Conservation (phyloP, 2,888 invertebrate species). For the Drosophila maculinotata region DNA sequence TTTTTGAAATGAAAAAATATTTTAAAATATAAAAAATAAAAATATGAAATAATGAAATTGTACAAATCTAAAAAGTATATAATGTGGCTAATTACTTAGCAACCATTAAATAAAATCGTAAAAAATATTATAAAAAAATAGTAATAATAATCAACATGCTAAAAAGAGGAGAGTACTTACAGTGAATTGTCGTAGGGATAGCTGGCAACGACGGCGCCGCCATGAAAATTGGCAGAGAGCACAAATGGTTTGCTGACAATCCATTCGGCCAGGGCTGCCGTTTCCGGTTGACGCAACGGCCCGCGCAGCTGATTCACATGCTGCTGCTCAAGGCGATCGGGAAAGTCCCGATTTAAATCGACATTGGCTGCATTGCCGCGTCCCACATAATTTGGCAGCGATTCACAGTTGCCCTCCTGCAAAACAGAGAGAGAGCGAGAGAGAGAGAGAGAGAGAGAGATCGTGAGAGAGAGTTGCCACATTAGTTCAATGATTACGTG, state of each 20-base stretch:
- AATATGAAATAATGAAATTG: too few species aligned
- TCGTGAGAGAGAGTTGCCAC: conserved; percentile 14
- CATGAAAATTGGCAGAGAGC: conserved; percentile 96
- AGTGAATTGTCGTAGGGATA: conserved; percentile 97
- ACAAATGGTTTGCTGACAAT: conserved; percentile 94
- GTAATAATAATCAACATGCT: too few species aligned
- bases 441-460: conserved; percentile 6
- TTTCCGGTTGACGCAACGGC: conserved; percentile 92
- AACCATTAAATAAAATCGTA: too few species aligned
- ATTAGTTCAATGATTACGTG: conserved; percentile 42
- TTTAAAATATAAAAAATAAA: too few species aligned
- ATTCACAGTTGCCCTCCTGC: conserved; percentile 92
- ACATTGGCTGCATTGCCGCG: conserved; percentile 92
- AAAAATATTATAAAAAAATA: too few species aligned
- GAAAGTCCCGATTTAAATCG: conserved; percentile 96
- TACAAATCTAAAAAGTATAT: too few species aligned
- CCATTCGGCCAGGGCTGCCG: conserved; percentile 95
- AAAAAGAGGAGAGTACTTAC: too few species aligned
- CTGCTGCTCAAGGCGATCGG: conserved; percentile 91
- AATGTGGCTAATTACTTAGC: too few species aligned
- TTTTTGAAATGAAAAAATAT: too few species aligned
- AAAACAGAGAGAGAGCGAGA: conserved; percentile 63
- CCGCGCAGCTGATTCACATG: conserved; percentile 79
- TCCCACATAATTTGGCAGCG: conserved; percentile 88
- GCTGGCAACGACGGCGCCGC: conserved; percentile 98